Percentiles rank a stretch among this genome's conserved stretches.
Conservation (phyloP, 2,797 vertebrate genomes). For the Heliangelus exortis region DNA sequence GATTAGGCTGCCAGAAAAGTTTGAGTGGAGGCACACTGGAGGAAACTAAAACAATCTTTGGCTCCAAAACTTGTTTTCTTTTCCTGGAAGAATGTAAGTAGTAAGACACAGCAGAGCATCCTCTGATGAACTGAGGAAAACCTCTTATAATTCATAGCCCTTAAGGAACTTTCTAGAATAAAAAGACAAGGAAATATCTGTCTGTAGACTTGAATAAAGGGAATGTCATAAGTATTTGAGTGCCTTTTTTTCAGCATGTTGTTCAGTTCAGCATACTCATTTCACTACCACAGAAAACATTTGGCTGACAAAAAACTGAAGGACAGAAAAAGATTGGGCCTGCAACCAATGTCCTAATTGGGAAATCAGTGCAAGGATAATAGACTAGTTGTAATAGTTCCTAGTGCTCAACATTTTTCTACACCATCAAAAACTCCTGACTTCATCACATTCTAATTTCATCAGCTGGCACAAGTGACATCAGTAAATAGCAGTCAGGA, state of each 20-base stretch:
- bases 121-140: neutral
- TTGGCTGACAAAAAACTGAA: conserved; percentile 40
- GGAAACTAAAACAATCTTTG: neutral
- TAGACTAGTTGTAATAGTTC: neutral
- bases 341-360: neutral
- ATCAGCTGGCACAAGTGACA: neutral
- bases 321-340: neutral
- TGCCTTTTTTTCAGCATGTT: neutral
- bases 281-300: neutral
- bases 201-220: neutral
- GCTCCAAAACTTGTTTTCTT: neutral
- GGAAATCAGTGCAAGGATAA: neutral
- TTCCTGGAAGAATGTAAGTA: neutral
- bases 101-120: neutral
- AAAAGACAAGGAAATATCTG: neutral
- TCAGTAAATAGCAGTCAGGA: neutral
- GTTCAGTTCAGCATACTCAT: neutral
- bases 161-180: conserved; percentile 22
- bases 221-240: neutral
- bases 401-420: neutral
- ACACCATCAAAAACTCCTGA: neutral
- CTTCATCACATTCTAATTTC: conserved; percentile 5
- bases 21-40: neutral
- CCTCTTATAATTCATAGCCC: neutral
- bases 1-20: neutral